Evolutionary conservation across 2,797 vertebrate genomes (phyloP).

Genomic region (Percopsis omiscomaycus): DNA sequence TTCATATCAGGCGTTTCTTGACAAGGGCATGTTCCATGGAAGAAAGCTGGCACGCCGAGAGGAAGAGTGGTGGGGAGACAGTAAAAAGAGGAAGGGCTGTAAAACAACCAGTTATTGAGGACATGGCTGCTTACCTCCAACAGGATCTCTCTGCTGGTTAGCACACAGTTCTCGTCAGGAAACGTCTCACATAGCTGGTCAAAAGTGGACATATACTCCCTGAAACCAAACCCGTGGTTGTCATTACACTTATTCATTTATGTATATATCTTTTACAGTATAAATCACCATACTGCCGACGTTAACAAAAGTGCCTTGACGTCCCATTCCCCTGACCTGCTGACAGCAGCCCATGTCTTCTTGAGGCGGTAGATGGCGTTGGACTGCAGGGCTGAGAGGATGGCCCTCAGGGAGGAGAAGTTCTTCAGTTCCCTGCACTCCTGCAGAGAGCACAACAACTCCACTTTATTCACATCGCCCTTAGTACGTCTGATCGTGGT

Average conservation of each 20-base stretch:
- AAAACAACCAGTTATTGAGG: no score
- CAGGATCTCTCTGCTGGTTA: slow-evolving; percentile 81
- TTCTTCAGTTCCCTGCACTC: slow-evolving; percentile 84
- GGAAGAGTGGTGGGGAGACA: slow-evolving; percentile 1
- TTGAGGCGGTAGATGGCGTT: slow-evolving; percentile 87
- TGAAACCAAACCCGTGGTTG: slow-evolving; percentile 52
- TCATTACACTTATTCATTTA: neutral
- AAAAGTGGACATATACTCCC: slow-evolving; percentile 79
- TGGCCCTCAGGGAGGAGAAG: slow-evolving; percentile 86
- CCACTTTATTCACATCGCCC: neutral
- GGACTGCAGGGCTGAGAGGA: slow-evolving; percentile 89
- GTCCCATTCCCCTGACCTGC: slow-evolving; percentile 62
- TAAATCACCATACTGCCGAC: neutral
- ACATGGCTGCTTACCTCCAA: slow-evolving; percentile 71
- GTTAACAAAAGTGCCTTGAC: neutral
- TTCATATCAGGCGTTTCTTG: slow-evolving; percentile 34
- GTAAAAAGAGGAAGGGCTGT: no score
- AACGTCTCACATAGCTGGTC: slow-evolving; percentile 87
- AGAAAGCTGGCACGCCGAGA: slow-evolving; percentile 13
- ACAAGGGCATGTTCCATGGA: neutral
- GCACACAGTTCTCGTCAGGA: slow-evolving; percentile 87
- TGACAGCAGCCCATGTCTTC: slow-evolving; percentile 82
- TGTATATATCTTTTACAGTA: neutral
- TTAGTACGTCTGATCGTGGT: neutral
- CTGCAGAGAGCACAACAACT: slow-evolving; percentile 56